Conservation (phyloP, 2,888 invertebrate genomes). For the Eupithecia pulchellata region DNA sequence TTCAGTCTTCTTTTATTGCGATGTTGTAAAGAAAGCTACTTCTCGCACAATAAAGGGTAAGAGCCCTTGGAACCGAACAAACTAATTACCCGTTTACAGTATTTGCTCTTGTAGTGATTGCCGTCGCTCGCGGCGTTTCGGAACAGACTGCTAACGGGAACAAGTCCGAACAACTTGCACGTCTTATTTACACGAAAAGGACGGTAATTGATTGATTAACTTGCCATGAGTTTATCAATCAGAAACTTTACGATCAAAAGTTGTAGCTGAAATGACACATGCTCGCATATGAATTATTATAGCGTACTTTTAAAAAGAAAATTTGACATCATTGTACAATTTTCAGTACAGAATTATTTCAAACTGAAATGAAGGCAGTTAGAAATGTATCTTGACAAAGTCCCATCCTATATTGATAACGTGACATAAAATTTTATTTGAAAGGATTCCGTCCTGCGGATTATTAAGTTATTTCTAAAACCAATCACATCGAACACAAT, state of each 20-base stretch:
- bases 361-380: neutral
- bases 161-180: conserved; percentile 16
- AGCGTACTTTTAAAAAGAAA: neutral
- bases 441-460: neutral
- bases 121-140: conserved; percentile 61
- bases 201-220: conserved; percentile 6
- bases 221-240: neutral
- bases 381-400: neutral
- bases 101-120: conserved; percentile 73
- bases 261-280: neutral
- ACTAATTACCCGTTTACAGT: conserved; percentile 80
- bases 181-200: conserved; percentile 20
- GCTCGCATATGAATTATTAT: no score
- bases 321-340: neutral
- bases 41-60: conserved; percentile 11
- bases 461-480: neutral
- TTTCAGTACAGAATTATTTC: neutral
- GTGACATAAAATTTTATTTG: neutral
- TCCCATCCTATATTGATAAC: neutral
- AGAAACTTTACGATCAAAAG: neutral
- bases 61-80: conserved; percentile 66
- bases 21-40: neutral
- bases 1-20: conserved; percentile 3
- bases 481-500: neutral
- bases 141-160: conserved; percentile 12